Evolutionary conservation across 1,140 invertebrate genomes (phyloP).

Genomic region (Lucilia sericata): DNA sequence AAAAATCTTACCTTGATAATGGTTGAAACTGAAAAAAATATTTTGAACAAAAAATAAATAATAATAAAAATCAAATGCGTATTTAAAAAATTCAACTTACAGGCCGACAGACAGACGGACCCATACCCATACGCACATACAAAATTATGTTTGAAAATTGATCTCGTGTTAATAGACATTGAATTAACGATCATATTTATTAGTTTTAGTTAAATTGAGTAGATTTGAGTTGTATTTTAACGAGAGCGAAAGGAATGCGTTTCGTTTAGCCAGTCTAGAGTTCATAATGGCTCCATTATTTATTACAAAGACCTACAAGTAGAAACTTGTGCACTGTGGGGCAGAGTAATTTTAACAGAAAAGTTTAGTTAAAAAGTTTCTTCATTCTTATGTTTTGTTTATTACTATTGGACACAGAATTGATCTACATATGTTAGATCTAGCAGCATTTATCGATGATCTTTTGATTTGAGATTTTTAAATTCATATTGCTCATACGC

Average conservation of each 20-base stretch:
- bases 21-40: background rate
- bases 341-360: too few species aligned
- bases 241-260: background rate
- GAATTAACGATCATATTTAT: background rate
- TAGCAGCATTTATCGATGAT: too few species aligned
- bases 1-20: slow-evolving; percentile 37
- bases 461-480: too few species aligned
- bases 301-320: background rate
- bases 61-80: slow-evolving; percentile 23
- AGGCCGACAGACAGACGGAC: background rate
- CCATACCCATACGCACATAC: background rate
- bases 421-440: too few species aligned
- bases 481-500: too few species aligned
- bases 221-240: background rate
- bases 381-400: too few species aligned
- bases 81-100: background rate
- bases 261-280: background rate
- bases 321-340: background rate
- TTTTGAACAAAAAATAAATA: background rate
- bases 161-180: slow-evolving; percentile 4
- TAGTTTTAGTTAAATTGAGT: background rate
- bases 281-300: background rate
- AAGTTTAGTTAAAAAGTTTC: too few species aligned
- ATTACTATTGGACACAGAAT: too few species aligned
- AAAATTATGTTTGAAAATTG: background rate